These are phyloP conservation scores for Folsomia candida DNA, from an alignment of 2,888 invertebrate genomes.

Conservation along the genomic window DNA sequence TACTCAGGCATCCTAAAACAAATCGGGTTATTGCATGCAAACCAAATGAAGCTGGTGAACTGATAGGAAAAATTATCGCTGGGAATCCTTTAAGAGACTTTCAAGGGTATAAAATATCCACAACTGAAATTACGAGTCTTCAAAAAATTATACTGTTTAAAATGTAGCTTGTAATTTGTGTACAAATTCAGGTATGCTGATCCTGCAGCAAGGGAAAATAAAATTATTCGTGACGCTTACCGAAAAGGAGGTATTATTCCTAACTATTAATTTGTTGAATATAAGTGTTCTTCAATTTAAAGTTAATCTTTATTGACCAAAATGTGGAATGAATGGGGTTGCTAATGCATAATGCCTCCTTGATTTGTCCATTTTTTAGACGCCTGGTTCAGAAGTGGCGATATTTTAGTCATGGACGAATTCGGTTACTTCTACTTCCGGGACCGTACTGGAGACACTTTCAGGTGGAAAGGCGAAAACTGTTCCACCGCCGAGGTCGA, in stretches of 20 bases:
- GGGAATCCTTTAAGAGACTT: constrained; percentile 70
- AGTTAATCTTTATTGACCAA: too few relatives aligned
- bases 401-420: constrained; percentile 85
- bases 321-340: too few relatives aligned
- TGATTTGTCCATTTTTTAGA: too few relatives aligned
- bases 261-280: too few relatives aligned
- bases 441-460: constrained; percentile 96
- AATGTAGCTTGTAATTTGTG: too few relatives aligned
- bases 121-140: too few relatives aligned
- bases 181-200: constrained; percentile 58
- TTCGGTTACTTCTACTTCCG: constrained; percentile 88
- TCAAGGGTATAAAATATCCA: constrained; percentile 55
- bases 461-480: constrained; percentile 56
- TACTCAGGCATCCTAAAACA: constrained; percentile 70
- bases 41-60: constrained; percentile 79
- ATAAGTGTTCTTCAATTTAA: too few relatives aligned
- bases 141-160: too few relatives aligned
- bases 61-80: constrained; percentile 88
- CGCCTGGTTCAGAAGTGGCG: constrained; percentile 80
- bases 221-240: constrained; percentile 84
- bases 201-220: constrained; percentile 83
- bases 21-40: constrained; percentile 66
- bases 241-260: constrained; percentile 79
- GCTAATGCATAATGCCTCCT: too few relatives aligned
- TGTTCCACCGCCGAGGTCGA: constrained; percentile 63